Evolutionary conservation across 2,113 vertebrate genomes (phyloP), one percentile per base, ranked within the genome.

Genomic region (Dinomys branickii): DNA sequence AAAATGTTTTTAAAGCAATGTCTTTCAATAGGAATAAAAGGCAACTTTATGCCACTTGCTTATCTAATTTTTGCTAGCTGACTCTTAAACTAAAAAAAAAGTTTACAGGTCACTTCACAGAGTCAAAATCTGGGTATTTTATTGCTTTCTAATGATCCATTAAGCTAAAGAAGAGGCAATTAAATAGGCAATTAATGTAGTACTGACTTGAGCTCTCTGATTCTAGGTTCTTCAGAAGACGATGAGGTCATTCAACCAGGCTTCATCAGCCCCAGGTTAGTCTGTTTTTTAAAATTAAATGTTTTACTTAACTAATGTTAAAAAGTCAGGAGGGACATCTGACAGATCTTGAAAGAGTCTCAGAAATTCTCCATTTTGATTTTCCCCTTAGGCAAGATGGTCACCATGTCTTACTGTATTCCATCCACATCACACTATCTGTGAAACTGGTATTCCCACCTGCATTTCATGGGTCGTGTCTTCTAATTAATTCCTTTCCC

Each of bases 141-240:
- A 98, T 96, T 97, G 97, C 85, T 97, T 98, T 98, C 96, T 98
- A 98, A 98, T 98, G 97, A 98, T 96, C 95, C 90, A 83, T 98
- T 98, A 98, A 98, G 97, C 96, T 97, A 96, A 96, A 98, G 96
- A 98, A 98, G 98, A 96, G 97, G 95, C 98, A 98, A 97, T 98
- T 98, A 98, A 98, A 98, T 96, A 98, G 94, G 94, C 92, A 96
- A 83, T 95, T 97, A 97, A 94, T 96, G 73, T 94, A 96, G 97
- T 97, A 99, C 98, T 99, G 98, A 99, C 98, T 98, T 97, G 97
- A 98, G 95, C 97, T 99, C 97, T 99, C 98, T 99, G 97, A 98
- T 98, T 99, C 97, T 98, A 99, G 99, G 99, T 99, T 98, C 98
- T 97, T 98, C 98, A 97, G 98, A 99, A 99, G 99, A 99, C 30